A percentile compares a stretch with the other conserved stretches of the same genome.
These are phyloP conservation scores for Sicus ferrugineus DNA, from an alignment of 2,888 invertebrate genomes.

Conservation along the genomic window DNA sequence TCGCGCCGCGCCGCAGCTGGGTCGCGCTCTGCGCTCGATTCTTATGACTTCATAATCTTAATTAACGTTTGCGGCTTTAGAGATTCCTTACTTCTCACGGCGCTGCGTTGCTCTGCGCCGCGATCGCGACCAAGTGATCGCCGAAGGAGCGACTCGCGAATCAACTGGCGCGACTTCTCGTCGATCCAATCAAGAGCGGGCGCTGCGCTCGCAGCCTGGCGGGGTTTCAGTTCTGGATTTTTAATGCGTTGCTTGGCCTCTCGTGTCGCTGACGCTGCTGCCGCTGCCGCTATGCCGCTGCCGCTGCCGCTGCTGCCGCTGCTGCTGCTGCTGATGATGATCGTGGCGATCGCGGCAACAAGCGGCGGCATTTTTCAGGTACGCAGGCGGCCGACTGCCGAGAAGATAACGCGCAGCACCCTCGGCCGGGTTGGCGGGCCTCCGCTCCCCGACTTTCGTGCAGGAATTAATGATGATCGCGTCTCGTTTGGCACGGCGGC, in stretches of 20 bases:
- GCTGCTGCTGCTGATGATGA: conserved; percentile 22
- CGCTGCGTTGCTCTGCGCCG: conserved; percentile 26
- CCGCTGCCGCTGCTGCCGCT: conserved; percentile 27
- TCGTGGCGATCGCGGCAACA: conserved; percentile 30
- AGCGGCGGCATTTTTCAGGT: conserved; percentile 35
- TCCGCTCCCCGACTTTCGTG: conserved; percentile 15
- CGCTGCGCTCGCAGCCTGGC: conserved; percentile 6
- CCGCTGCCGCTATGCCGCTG: background rate
- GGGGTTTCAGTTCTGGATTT: conserved; percentile 7
- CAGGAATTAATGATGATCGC: conserved; percentile 41
- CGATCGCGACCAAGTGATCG: conserved; percentile 14
- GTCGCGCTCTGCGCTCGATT: conserved; percentile 38
- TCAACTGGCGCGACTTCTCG: conserved; percentile 29
- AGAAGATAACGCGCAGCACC: conserved; percentile 19
- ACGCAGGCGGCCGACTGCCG: conserved; percentile 8
- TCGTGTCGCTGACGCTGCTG: conserved; percentile 18
- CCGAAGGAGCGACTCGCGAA: conserved; percentile 30
- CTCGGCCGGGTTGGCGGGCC: conserved; percentile 20
- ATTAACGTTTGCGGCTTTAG: conserved; percentile 62
- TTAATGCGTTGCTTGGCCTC: conserved; percentile 1
- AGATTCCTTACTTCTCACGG: conserved; percentile 47
- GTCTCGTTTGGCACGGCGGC: conserved; percentile 36
- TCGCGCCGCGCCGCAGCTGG: background rate
- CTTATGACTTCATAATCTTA: conserved; percentile 66
- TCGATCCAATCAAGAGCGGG: conserved; percentile 39